These are phyloP conservation scores for Neodiprion pinetum DNA, from an alignment of 1,140 invertebrate species.

Conservation along the genomic window DNA sequence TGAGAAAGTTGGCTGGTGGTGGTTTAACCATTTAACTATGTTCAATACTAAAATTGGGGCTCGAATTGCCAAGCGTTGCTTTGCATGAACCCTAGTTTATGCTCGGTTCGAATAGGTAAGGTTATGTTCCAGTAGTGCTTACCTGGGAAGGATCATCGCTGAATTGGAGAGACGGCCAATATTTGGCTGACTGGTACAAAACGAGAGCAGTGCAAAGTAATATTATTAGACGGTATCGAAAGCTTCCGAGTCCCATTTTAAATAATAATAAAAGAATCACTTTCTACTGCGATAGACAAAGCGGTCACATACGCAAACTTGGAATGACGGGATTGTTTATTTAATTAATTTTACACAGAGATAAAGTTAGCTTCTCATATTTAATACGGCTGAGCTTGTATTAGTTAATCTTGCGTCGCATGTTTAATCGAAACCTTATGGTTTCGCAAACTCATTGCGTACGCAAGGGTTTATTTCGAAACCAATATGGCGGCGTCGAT, in stretches of 20 bases:
- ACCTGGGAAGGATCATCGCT: conserved; percentile 10
- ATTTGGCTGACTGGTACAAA: conserved; percentile 42
- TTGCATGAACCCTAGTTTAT: too few relatives aligned
- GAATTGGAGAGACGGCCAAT: conserved; percentile 28
- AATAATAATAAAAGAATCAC: background rate
- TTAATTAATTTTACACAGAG: background rate
- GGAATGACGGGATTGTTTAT: too few relatives aligned
- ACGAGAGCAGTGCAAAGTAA: conserved; percentile 30
- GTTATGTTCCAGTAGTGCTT: conserved; percentile 17
- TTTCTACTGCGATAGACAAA: background rate
- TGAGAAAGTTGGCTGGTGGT: background rate
- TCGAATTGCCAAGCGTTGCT: background rate
- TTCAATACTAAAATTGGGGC: background rate
- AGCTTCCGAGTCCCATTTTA: conserved; percentile 41
- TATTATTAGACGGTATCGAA: conserved; percentile 37
- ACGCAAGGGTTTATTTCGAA: too few relatives aligned
- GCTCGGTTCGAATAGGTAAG: background rate
- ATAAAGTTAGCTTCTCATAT: background rate
- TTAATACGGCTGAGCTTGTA: background rate
- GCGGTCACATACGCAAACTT: too few relatives aligned
- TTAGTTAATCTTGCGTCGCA: background rate
- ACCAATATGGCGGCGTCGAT: too few relatives aligned
- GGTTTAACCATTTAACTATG: background rate
- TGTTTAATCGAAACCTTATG: too few relatives aligned
- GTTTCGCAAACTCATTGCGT: too few relatives aligned